Percentiles rank a stretch among this genome's conserved stretches.
Conservation (phyloP, 1,140 invertebrate species). For the Drosophila pallidifrons region DNA sequence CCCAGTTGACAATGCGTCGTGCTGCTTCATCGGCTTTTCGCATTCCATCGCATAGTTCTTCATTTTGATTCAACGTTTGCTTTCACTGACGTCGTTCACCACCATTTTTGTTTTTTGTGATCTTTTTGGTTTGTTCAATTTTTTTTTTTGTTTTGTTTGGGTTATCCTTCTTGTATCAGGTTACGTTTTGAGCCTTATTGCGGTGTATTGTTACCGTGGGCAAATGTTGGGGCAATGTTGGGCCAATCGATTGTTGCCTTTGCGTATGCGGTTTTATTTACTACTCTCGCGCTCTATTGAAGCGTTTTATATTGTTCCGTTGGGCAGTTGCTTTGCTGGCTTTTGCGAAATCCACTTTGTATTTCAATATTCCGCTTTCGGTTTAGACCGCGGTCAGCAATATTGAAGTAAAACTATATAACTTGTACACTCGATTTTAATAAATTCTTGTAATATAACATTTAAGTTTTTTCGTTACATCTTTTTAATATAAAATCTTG, state of each 20-base stretch:
- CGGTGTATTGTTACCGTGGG: constrained; percentile 54
- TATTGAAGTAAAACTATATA: constrained; percentile 9
- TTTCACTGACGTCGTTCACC: background rate
- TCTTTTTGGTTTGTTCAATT: background rate
- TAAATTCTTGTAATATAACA: background rate
- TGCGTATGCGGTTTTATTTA: constrained; percentile 66
- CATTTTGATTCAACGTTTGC: constrained; percentile 47
- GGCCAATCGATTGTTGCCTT: constrained; percentile 57
- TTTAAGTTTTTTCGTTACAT: background rate
- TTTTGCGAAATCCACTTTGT: constrained; percentile 18
- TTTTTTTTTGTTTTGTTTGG: constrained; percentile 15
- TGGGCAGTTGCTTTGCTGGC: constrained; percentile 34
- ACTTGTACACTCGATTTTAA: background rate
- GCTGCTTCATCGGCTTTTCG: constrained; percentile 32
- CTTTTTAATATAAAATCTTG: background rate
- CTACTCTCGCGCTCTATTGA: constrained; percentile 48
- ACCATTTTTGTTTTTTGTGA: background rate
- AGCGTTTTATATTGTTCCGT: constrained; percentile 53
- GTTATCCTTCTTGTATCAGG: constrained; percentile 26
- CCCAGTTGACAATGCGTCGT: constrained; percentile 25
- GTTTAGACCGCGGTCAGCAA: background rate
- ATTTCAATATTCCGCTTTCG: constrained; percentile 37
- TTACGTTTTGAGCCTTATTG: constrained; percentile 51
- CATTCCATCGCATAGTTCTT: constrained; percentile 38
- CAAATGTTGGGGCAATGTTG: constrained; percentile 28